phyloP scores from a whole-genome alignment of 2,797 vertebrate genomes.

The Lithobates sylvaticus region DNA sequence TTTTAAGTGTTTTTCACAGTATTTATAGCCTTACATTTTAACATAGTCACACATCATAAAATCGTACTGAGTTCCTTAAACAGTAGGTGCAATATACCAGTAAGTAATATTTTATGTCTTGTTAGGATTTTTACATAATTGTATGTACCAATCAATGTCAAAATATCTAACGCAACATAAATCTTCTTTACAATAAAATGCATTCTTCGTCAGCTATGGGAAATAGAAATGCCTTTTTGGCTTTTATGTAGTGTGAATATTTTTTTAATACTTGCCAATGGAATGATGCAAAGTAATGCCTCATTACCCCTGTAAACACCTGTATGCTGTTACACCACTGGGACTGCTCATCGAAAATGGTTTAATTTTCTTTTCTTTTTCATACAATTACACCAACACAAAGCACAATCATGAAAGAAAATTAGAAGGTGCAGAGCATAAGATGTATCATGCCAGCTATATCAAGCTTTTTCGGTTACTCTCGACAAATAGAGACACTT shows the following conservation, averaged over 20 bases:
- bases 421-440: slow-evolving; percentile 37
- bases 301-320: slow-evolving; percentile 47
- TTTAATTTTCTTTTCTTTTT: slow-evolving; percentile 34
- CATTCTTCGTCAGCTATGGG: not conserved
- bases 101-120: not conserved
- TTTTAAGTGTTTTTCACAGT: no score
- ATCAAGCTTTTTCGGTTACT: slow-evolving; percentile 15
- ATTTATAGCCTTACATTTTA: no score
- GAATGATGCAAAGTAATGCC: slow-evolving; percentile 41
- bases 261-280: not conserved
- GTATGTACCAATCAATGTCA: not conserved
- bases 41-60: no score
- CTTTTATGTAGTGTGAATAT: slow-evolving; percentile 22
- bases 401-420: slow-evolving; percentile 39
- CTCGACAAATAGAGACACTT: slow-evolving; percentile 7
- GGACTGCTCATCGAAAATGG: slow-evolving; percentile 37
- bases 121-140: not conserved
- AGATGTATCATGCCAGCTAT: slow-evolving; percentile 21
- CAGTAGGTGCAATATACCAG: not conserved
- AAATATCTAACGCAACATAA: not conserved
- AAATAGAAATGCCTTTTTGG: not conserved
- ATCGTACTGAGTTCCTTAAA: no score
- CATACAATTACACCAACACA: slow-evolving; percentile 41
- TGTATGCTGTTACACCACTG: slow-evolving; percentile 32
- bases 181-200: not conserved